Evolutionary conservation across 2,797 vertebrate genomes (phyloP), one percentile per base, ranked within the genome.

Genomic region (Chaetodon trifasciatus): DNA sequence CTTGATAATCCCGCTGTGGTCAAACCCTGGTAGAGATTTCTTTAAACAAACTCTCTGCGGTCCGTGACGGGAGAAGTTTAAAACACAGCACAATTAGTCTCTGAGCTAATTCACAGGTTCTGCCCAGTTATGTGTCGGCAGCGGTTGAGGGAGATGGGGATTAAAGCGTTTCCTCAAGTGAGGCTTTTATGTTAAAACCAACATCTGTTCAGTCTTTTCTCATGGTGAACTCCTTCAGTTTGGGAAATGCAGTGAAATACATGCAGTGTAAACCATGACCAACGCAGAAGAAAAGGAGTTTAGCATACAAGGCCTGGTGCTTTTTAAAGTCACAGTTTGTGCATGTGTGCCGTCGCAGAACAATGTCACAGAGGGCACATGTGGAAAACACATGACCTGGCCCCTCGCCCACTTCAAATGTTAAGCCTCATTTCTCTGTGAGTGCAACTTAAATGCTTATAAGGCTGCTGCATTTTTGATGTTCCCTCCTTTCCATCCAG

Each of bases 21-120:
- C 66, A 67, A 81, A 70, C 58, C 74, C 64, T 70, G 37, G 66
- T 13, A 32, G 77, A 68, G 50, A 62, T 72, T 88, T 85, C 79
- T 89, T 92, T 88, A 91, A 93, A 94, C 88, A 88, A 88, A 81
- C 72, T 79, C 84, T 83, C 78, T 83, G 80, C 84, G 71, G 84
- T 87, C 88, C 57, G 61, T 88, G 88, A 88, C 79, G 81, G 84
- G 62, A 79, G 81, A 78, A 86, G 82, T 91, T 92, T 89, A 87
- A 85, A 89, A 88, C 81, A 42, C 11, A 21, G 85, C 86, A 87
- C 89, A 92, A 91, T 91, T 91, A 90, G 86, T 89, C 87, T 90
- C 83, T 63, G 81, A 90, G 91, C 91, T 93, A 88, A 93, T 89
- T 92, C 87, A 63, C 87, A 70, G 88, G 87, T 92, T 93, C 86